A percentile compares a stretch with the other conserved stretches of the same genome.
Conservation (phyloP, 2,113 vertebrate species). For the Epinephelus fuscoguttatus region DNA sequence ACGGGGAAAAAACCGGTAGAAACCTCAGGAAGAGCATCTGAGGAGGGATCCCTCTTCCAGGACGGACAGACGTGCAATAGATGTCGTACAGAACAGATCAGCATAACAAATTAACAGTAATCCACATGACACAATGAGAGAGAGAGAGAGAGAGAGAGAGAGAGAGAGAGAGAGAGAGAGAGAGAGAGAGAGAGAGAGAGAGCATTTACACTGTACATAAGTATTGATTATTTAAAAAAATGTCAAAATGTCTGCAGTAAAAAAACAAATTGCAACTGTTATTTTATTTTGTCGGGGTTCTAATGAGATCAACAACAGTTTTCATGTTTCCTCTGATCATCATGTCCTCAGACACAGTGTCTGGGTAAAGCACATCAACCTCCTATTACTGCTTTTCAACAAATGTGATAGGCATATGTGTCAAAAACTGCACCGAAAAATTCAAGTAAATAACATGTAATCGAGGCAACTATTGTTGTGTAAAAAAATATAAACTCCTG, state of each 20-base stretch:
- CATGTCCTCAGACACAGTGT: background rate
- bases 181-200: no score
- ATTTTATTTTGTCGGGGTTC: background rate
- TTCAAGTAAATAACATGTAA: background rate
- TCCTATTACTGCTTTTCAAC: background rate
- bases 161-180: no score
- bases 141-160: no score
- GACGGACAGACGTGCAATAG: no score
- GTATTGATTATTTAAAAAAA: no score
- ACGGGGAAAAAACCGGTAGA: no score
- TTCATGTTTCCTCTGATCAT: background rate
- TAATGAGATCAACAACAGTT: background rate
- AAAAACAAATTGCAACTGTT: background rate
- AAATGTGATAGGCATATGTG: background rate
- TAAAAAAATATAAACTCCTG: constrained; percentile 41
- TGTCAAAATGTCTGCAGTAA: background rate
- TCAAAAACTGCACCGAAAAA: background rate
- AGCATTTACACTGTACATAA: no score
- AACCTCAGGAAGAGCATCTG: no score
- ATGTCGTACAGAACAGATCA: no score
- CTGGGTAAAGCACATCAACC: background rate
- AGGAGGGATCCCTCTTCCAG: no score
- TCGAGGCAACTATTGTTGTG: background rate
- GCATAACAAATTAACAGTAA: no score
- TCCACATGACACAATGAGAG: no score